phyloP scores from a whole-genome alignment of 2,888 invertebrate genomes.

The Acronicta alni region DNA sequence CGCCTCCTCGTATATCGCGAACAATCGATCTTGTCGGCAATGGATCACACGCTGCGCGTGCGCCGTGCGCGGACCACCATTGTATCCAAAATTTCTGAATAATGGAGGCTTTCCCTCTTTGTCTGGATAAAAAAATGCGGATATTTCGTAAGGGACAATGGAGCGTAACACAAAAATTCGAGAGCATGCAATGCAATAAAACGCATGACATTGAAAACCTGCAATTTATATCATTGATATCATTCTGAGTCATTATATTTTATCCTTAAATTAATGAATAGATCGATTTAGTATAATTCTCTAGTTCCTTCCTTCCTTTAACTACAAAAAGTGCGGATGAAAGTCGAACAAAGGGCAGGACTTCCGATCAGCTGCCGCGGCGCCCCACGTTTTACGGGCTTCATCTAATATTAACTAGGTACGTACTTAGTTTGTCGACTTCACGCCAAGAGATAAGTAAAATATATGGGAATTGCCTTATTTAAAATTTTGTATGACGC shows the following conservation, averaged over 20 bases:
- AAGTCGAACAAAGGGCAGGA: constrained; percentile 85
- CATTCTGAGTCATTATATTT: constrained; percentile 7
- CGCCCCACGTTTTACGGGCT: constrained; percentile 83
- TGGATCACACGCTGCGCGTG: constrained; percentile 86
- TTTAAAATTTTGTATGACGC: constrained; percentile 37
- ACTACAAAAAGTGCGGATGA: constrained; percentile 77
- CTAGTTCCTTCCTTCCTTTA: constrained; percentile 80
- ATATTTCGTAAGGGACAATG: constrained; percentile 80
- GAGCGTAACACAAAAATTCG: constrained; percentile 71
- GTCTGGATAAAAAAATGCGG: constrained; percentile 80
- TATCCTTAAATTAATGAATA: constrained; percentile 24
- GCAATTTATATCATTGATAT: constrained; percentile 24
- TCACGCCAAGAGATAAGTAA: constrained; percentile 63
- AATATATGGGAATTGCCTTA: constrained; percentile 51
- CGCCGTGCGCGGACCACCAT: constrained; percentile 78
- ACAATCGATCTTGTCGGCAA: constrained; percentile 79
- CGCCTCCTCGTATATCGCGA: constrained; percentile 78
- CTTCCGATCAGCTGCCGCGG: constrained; percentile 89
- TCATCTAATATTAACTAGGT: constrained; percentile 82
- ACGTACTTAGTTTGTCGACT: constrained; percentile 60
- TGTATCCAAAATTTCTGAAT: constrained; percentile 82
- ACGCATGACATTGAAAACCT: constrained; percentile 31
- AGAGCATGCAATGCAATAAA: constrained; percentile 48
- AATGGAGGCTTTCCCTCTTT: constrained; percentile 83
- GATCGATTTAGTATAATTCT: constrained; percentile 59